A percentile compares a stretch with the other conserved stretches of the same genome.
Evolutionary conservation across 2,797 vertebrate species (phyloP).

Genomic region (Tadarida brasiliensis): DNA sequence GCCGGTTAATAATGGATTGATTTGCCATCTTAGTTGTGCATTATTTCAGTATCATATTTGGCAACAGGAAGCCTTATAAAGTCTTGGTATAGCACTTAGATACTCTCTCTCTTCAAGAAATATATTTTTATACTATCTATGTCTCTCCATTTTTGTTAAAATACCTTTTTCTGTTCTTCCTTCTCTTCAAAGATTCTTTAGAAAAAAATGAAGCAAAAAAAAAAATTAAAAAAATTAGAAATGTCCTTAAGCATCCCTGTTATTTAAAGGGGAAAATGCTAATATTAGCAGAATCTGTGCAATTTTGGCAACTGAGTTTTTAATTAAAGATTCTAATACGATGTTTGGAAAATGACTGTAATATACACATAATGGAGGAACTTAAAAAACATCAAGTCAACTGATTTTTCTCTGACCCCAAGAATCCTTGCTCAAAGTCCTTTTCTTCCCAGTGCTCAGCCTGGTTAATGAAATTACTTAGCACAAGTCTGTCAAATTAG

Average conservation of each 20-base stretch:
- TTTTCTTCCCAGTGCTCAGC: slow-evolving; percentile 67
- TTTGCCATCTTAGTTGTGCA: slow-evolving; percentile 82
- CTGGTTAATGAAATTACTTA: neutral
- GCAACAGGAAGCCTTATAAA: slow-evolving; percentile 90
- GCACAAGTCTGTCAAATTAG: slow-evolving; percentile 34
- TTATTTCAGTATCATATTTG: slow-evolving; percentile 85
- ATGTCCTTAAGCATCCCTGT: slow-evolving; percentile 65
- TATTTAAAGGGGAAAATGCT: slow-evolving; percentile 54
- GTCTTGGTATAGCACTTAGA: slow-evolving; percentile 91
- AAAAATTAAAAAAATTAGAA: slow-evolving; percentile 69
- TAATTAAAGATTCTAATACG: slow-evolving; percentile 61
- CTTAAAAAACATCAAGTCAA: neutral
- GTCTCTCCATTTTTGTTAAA: slow-evolving; percentile 81
- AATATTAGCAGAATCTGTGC: slow-evolving; percentile 51
- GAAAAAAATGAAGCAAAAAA: slow-evolving; percentile 72
- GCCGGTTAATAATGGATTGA: slow-evolving; percentile 82
- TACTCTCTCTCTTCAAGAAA: slow-evolving; percentile 83
- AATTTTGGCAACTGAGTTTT: slow-evolving; percentile 79
- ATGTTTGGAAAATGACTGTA: slow-evolving; percentile 50
- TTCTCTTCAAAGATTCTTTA: slow-evolving; percentile 58
- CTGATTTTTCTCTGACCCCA: slow-evolving; percentile 29
- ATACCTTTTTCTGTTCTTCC: slow-evolving; percentile 71
- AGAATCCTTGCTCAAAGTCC: slow-evolving; percentile 76
- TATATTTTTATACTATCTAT: slow-evolving; percentile 82
- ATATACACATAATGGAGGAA: slow-evolving; percentile 1